phyloP scores from a whole-genome alignment of 2,888 invertebrate species.

The Machimus atricapillus region DNA sequence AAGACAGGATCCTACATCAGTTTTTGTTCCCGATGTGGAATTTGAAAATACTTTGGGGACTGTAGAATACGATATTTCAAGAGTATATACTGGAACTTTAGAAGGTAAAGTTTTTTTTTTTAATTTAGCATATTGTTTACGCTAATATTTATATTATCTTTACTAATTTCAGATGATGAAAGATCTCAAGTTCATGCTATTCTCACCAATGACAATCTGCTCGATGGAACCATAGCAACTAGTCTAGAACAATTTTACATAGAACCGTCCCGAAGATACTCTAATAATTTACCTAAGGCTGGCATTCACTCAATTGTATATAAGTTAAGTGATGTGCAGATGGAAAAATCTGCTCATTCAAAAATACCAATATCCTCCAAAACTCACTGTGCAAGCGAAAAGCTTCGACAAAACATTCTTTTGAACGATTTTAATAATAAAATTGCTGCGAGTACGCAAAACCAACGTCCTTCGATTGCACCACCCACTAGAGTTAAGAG shows the following conservation, averaged over 20 bases:
- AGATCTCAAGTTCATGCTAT: constrained; percentile 83
- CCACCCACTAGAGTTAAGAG: constrained; percentile 63
- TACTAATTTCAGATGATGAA: constrained; percentile 76
- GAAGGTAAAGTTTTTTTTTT: constrained; percentile 68
- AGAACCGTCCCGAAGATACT: constrained; percentile 66
- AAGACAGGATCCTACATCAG: constrained; percentile 73
- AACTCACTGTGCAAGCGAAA: constrained; percentile 61
- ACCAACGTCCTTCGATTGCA: not conserved
- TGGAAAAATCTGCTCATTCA: constrained; percentile 50
- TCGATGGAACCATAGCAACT: constrained; percentile 87
- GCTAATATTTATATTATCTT: not conserved
- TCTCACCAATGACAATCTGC: constrained; percentile 84
- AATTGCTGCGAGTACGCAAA: constrained; percentile 51
- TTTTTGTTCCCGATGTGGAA: constrained; percentile 78
- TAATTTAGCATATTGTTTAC: no score
- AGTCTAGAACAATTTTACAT: constrained; percentile 82
- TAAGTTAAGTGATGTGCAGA: constrained; percentile 77
- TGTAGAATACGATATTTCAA: constrained; percentile 74
- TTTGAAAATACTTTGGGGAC: constrained; percentile 77
- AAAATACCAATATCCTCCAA: constrained; percentile 44
- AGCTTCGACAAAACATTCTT: constrained; percentile 51
- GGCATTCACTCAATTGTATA: constrained; percentile 85
- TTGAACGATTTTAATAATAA: constrained; percentile 52
- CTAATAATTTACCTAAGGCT: constrained; percentile 64
- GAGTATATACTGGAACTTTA: constrained; percentile 78